Base-by-base conservation (phyloP, 2,113 vertebrate species). In the Zeus faber region DNA sequence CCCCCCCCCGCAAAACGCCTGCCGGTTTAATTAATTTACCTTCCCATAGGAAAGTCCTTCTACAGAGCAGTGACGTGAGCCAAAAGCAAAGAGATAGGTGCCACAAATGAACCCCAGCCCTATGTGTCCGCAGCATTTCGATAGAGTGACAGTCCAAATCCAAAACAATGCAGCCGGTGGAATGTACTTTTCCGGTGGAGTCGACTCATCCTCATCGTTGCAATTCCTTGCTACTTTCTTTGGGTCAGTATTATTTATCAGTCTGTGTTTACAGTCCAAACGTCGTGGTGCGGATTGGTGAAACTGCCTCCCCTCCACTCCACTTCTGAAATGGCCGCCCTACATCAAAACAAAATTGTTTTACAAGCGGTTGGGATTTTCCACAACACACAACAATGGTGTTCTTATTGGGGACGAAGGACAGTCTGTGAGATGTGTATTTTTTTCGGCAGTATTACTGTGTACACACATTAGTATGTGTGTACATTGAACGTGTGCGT, bases 231-330 rank as follows among this genome's bases (percentile, higher is more conserved):
- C 27, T 16, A 37, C 44, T 43, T 21, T 20, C 44, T 46, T 45
- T 29, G 22, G 44, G 44, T 67, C 62, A 50, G 57, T 56, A 26
- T 75, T 68, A 61, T 70, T 66, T 57, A 54, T 70, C 44, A 10
- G 57, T 61, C 52, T 16, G 37, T 62, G 64, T 69, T 69, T 51
- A 71, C 63, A 63, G 21, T 2, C 5, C 33, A 37, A 37, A 37
- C 11, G 33, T 37, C 11, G 4, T 11, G 31, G 10, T 49, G 48
- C 2, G 33, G 13, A 14, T 37, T 10, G 13, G 13, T 37, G 33
- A 4, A 4, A 2, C 8, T 33, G 29, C 13, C 29, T 13, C 9
- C 31, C 9, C 31, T 33, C 9, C 8, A 33, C 4, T 10, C 29
- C 8, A 33, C 13, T 33, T 9, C 11, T 14, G 33, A 37, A 9